Conservation (phyloP, 92 coral and sea anemone species). For the Siderastrea radians region DNA sequence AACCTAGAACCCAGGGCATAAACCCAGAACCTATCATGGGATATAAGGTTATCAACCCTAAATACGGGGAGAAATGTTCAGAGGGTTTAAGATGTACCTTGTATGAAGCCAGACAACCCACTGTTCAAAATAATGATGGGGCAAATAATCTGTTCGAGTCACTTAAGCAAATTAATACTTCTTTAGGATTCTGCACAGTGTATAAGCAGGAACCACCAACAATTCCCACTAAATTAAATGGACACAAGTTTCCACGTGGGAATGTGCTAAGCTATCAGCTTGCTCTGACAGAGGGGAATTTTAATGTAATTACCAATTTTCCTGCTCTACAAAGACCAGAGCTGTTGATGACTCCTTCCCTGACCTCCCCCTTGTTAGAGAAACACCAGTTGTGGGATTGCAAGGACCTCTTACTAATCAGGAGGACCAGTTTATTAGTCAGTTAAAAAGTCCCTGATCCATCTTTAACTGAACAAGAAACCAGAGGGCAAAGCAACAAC, state of each 20-base stretch:
- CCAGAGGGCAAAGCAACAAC: slow-evolving; percentile 74
- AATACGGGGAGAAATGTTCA: slow-evolving; percentile 50
- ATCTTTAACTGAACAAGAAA: slow-evolving; percentile 57
- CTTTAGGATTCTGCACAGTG: slow-evolving; percentile 63
- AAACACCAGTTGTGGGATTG: slow-evolving; percentile 48
- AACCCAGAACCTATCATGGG: slow-evolving; percentile 75
- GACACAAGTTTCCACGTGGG: slow-evolving; percentile 56
- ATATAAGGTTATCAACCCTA: slow-evolving; percentile 57
- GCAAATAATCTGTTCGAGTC: slow-evolving; percentile 5
- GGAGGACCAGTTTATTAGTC: slow-evolving; percentile 52
- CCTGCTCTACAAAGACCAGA: slow-evolving; percentile 44
- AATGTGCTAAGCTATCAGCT: slow-evolving; percentile 72
- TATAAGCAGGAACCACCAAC: slow-evolving; percentile 46
- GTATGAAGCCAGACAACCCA: slow-evolving; percentile 71
- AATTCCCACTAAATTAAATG: slow-evolving; percentile 52
- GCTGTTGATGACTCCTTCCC: slow-evolving; percentile 54
- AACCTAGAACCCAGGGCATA: slow-evolving; percentile 77
- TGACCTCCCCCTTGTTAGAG: slow-evolving; percentile 21
- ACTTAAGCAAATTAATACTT: slow-evolving; percentile 59
- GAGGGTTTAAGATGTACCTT: slow-evolving; percentile 70
- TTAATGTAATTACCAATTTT: slow-evolving; percentile 50
- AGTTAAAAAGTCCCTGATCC: slow-evolving; percentile 53
- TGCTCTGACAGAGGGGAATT: slow-evolving; percentile 68
- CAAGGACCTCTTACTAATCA: slow-evolving; percentile 57
- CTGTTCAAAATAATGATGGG: slow-evolving; percentile 62